A percentile compares a stretch with the other conserved stretches of the same genome.
phyloP scores from a whole-genome alignment of 2,797 vertebrate genomes.

The Rhyacichthys aspro region DNA sequence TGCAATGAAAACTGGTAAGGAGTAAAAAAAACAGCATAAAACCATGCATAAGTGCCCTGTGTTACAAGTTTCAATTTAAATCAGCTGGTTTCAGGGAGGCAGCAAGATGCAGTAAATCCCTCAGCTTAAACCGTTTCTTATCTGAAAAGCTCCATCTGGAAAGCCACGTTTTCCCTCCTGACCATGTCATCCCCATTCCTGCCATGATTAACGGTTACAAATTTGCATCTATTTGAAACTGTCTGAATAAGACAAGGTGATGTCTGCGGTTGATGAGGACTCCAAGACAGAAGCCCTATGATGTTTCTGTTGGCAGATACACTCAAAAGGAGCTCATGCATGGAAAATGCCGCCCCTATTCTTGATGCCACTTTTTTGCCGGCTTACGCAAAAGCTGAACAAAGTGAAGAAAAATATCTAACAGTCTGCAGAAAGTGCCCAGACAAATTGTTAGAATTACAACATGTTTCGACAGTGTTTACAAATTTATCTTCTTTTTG shows the following conservation, averaged over 20 bases:
- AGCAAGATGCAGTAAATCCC: conserved; percentile 38
- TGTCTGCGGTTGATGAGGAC: conserved; percentile 38
- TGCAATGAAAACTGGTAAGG: conserved; percentile 4
- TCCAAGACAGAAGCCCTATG: conserved; percentile 17
- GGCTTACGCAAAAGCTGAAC: conserved; percentile 33
- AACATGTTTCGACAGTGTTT: conserved; percentile 43
- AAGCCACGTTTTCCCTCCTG: conserved; percentile 11
- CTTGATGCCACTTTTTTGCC: conserved; percentile 22
- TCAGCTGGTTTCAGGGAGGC: conserved; percentile 22
- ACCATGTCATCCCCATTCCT: conserved; percentile 39
- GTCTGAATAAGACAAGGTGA: conserved; percentile 38
- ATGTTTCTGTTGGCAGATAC: conserved; percentile 63
- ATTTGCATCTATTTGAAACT: conserved; percentile 77
- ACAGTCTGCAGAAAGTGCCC: conserved; percentile 19
- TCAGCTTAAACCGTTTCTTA: conserved; percentile 59
- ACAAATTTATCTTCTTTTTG: conserved; percentile 5
- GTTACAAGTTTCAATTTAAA: too few relatives aligned
- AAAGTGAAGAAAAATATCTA: neutral
- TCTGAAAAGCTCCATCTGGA: conserved; percentile 54
- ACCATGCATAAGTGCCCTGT: too few relatives aligned
- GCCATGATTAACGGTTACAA: conserved; percentile 66
- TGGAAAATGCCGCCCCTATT: conserved; percentile 11
- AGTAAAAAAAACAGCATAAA: too few relatives aligned
- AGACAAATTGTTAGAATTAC: conserved; percentile 15
- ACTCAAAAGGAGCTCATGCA: conserved; percentile 5